These are phyloP conservation scores for Pseudococcus viburni DNA, from an alignment of 2,888 invertebrate genomes.

Conservation along the genomic window DNA sequence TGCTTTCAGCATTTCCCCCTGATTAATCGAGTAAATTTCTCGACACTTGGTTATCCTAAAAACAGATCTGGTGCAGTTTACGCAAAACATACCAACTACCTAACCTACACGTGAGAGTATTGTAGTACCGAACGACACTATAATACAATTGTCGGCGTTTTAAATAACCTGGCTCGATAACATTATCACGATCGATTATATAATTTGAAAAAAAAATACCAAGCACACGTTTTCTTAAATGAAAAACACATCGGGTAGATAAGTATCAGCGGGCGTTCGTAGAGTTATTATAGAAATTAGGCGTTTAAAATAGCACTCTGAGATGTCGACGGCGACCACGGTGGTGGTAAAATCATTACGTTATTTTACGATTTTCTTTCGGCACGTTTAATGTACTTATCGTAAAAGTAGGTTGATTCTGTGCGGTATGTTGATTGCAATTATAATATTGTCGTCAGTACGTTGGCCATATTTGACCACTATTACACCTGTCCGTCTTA, in stretches of 20 bases:
- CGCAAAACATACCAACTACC: not conserved
- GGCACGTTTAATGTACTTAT: conserved; percentile 5
- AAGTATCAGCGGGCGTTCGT: conserved; percentile 12
- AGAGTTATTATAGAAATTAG: not conserved
- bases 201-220: not conserved
- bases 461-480: conserved; percentile 15
- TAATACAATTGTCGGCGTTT: not conserved
- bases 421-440: conserved; percentile 29
- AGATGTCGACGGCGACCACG: not conserved
- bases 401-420: conserved; percentile 42
- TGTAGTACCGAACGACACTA: not conserved
- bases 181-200: conserved; percentile 39
- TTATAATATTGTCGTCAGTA: conserved; percentile 16
- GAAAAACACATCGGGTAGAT: not conserved
- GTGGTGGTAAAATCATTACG: not conserved
- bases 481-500: not conserved
- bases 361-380: conserved; percentile 26
- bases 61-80: not conserved
- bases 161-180: not conserved
- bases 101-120: not conserved
- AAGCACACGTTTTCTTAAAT: not conserved
- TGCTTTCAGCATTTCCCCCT: not conserved
- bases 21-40: conserved; percentile 24
- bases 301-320: conserved; percentile 23
- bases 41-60: conserved; percentile 16